Conservation (phyloP, 2,113 vertebrate genomes). For the Tympanuchus pallidicinctus region DNA sequence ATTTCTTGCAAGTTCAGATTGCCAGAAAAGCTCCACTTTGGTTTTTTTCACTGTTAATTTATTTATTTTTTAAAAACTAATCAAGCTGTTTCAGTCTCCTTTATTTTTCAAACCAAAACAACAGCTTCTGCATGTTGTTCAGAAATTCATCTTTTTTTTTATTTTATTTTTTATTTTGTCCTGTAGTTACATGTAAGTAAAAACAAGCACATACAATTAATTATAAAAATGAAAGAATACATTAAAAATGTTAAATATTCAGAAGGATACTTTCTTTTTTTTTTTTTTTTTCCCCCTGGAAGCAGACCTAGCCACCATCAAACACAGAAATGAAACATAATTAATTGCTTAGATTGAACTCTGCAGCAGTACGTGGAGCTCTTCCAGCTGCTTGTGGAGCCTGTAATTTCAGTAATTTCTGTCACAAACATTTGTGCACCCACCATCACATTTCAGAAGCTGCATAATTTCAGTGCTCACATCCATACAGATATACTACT, state of each 20-base stretch:
- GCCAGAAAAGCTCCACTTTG: not conserved
- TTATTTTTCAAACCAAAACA: not conserved
- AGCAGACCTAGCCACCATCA: not conserved
- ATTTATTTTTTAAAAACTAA: not conserved
- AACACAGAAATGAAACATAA: not conserved
- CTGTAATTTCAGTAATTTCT: not conserved
- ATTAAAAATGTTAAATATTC: not conserved
- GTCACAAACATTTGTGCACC: not conserved
- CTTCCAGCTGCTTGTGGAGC: not conserved
- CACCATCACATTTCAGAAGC: not conserved
- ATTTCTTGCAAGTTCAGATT: not conserved
- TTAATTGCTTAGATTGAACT: not conserved
- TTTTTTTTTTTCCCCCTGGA: not conserved
- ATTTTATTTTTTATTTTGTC: accelerated
- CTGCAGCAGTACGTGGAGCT: not conserved
- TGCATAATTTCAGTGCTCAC: accelerated
- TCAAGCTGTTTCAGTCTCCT: not conserved
- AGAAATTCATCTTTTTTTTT: not conserved
- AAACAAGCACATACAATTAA: not conserved
- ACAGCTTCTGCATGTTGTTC: not conserved
- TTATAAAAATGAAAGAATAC: not conserved
- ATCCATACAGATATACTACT: not conserved
- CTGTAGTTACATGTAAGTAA: not conserved
- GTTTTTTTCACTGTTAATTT: not conserved
- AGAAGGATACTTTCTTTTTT: not conserved